A percentile compares a stretch with the other conserved stretches of the same genome.
Evolutionary conservation across 1,140 invertebrate species (phyloP).

Genomic region (Aporrectodea caliginosa): DNA sequence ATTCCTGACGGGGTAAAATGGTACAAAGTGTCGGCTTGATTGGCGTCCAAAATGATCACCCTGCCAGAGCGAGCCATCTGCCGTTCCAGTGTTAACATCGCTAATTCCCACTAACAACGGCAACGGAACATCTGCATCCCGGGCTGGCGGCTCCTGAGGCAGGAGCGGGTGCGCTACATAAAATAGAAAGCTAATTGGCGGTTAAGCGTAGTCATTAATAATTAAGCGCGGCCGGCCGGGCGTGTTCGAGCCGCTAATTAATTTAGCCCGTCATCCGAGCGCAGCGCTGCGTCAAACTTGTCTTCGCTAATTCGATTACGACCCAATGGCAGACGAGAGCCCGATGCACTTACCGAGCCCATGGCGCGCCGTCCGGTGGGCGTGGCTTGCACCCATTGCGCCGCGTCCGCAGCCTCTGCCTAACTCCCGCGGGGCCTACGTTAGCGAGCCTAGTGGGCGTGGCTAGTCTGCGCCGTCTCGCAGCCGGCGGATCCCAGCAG

Average conservation of each 20-base stretch:
- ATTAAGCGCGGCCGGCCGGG: background rate
- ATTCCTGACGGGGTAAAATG: background rate
- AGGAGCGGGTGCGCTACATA: background rate
- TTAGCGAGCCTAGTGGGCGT: no score
- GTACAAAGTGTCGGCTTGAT: background rate
- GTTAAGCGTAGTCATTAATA: background rate
- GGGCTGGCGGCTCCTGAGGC: no score
- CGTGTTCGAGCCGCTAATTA: background rate
- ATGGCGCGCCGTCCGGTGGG: no score
- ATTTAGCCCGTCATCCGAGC: background rate
- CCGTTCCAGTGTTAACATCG: background rate
- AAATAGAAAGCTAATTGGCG: background rate
- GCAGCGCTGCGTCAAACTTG: background rate
- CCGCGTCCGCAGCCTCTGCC: no score
- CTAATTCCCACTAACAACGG: background rate
- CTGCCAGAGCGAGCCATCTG: background rate
- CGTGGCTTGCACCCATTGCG: no score
- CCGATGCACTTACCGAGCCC: no score
- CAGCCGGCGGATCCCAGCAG: no score
- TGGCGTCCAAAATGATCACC: background rate
- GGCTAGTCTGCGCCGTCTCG: no score
- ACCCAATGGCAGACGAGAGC: background rate
- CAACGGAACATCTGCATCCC: background rate
- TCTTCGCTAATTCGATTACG: background rate
- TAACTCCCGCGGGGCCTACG: no score